These are phyloP conservation scores for Shinisaurus crocodilurus DNA, from an alignment of 2,113 vertebrate genomes.

Conservation along the genomic window DNA sequence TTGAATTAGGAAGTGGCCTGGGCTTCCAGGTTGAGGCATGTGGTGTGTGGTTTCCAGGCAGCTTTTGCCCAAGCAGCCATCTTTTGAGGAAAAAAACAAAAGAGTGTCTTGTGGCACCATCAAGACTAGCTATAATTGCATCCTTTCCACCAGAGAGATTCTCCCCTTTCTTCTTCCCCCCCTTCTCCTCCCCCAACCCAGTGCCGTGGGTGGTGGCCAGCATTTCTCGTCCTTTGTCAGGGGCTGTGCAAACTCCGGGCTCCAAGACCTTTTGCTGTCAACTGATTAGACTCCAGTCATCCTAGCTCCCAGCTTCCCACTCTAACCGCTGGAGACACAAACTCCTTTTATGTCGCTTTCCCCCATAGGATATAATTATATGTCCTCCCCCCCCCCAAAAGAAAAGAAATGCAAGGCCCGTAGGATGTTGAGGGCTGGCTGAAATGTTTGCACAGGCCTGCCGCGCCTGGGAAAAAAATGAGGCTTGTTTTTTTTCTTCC, in stretches of 20 bases:
- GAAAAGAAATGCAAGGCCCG: neutral
- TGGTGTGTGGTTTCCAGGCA: neutral
- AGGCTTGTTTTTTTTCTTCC: neutral
- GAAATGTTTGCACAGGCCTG: constrained; percentile 22
- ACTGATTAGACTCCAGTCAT: constrained; percentile 8
- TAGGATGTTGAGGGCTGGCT: neutral
- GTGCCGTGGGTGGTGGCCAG: neutral
- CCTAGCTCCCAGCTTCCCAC: neutral
- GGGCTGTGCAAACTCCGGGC: neutral
- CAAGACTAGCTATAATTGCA: neutral
- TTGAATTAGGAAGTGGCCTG: neutral
- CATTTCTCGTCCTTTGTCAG: neutral
- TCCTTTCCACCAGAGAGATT: neutral
- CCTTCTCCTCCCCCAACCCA: neutral
- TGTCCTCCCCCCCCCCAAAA: neutral
- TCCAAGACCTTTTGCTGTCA: neutral
- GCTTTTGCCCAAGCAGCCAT: neutral
- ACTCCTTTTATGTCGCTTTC: neutral
- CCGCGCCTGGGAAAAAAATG: neutral
- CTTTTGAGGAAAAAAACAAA: neutral
- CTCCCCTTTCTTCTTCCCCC: neutral
- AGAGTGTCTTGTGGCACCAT: no score
- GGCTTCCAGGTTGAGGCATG: neutral
- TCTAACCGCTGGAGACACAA: neutral
- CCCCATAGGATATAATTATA: constrained; percentile 24